phyloP scores from a whole-genome alignment of 2,888 invertebrate species.

The Lepidochrysops patricia region DNA sequence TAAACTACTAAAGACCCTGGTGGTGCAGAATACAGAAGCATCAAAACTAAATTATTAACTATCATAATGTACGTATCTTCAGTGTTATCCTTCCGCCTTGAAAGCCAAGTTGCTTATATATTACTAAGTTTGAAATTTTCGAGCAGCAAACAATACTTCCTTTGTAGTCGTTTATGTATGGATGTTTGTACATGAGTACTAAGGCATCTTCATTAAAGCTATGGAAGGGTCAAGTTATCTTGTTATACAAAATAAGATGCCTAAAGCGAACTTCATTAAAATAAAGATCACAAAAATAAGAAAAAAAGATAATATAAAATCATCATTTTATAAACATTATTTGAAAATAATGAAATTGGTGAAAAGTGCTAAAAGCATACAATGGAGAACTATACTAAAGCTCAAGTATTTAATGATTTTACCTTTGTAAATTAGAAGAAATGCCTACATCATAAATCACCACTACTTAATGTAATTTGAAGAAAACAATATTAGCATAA shows the following conservation, averaged over 20 bases:
- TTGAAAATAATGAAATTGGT: too few species aligned
- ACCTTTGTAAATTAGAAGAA: not conserved
- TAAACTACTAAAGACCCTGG: not conserved
- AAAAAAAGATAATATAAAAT: too few species aligned
- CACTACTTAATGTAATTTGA: not conserved
- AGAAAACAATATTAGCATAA: not conserved
- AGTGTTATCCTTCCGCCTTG: not conserved
- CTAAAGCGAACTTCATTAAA: not conserved
- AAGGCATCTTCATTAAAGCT: not conserved
- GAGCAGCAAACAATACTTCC: constrained; percentile 3
- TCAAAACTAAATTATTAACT: constrained; percentile 10
- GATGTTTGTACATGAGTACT: not conserved
- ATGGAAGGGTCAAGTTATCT: not conserved
- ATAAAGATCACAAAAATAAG: too few species aligned
- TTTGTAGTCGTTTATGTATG: constrained; percentile 4
- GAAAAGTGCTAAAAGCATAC: too few species aligned
- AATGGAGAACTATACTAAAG: too few species aligned
- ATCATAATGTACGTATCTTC: not conserved
- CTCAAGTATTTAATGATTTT: not conserved
- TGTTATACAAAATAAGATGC: not conserved
- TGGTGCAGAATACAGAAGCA: not conserved
- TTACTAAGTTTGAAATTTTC: constrained; percentile 1
- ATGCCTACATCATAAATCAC: not conserved
- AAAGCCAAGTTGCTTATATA: constrained; percentile 4
- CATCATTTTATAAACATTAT: too few species aligned